Conservation (phyloP, 2,797 vertebrate species). For the Silurus aristotelis region DNA sequence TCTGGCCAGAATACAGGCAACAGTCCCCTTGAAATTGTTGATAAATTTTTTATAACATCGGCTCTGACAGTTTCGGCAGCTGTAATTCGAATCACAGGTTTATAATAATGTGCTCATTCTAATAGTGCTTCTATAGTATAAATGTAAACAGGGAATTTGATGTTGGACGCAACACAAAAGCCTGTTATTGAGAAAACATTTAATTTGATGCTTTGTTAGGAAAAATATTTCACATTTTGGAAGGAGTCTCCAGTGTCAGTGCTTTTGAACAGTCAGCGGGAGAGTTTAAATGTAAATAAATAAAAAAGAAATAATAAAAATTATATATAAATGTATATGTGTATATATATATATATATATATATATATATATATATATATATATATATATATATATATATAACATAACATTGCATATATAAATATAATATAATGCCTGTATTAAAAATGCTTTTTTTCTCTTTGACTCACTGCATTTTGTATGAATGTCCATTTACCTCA, state of each 20-base stretch:
- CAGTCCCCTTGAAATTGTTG: neutral
- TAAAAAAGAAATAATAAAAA: too few relatives aligned
- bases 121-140: neutral
- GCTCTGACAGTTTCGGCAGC: neutral
- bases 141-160: neutral
- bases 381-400: neutral
- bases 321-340: too few relatives aligned
- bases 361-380: too few relatives aligned
- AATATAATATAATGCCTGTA: neutral
- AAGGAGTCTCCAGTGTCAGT: conserved; percentile 5
- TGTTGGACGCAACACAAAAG: neutral
- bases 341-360: too few relatives aligned
- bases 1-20: neutral
- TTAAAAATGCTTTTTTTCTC: neutral
- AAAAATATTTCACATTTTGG: neutral
- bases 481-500: neutral
- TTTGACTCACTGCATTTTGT: neutral
- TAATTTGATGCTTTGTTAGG: neutral
- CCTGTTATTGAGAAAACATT: neutral
- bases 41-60: neutral
- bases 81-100: neutral
- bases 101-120: neutral
- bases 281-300: neutral
- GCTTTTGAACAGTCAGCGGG: neutral
- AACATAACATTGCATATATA: neutral